Evolutionary conservation across 2,888 invertebrate species (phyloP), one percentile per base, ranked within the genome.

Genomic region (Podotricha telesiphe): DNA sequence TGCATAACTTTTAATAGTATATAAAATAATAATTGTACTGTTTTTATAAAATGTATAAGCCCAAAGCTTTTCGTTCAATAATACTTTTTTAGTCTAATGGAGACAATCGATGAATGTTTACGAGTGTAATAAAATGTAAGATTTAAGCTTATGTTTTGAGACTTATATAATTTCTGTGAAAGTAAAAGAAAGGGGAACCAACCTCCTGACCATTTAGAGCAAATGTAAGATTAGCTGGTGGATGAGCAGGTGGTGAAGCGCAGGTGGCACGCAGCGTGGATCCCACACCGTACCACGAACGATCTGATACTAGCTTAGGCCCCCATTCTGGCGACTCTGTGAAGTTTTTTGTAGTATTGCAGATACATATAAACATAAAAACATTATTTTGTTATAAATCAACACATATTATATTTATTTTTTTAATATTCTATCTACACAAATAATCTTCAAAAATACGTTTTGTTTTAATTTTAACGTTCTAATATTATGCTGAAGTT

Each of bases 221-320:
- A 93, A 95, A 96, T 59, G 96, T 96, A 78, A 96, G 92, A 85
- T 96, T 96, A 63, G 95, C 95, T 15, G 95, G 93, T 28, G 96
- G 96, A 85, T 94, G 94, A 63, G 95, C 94, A 17, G 94, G 94
- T 17, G 96, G 95, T 22, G 95, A 94, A 10, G 95, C 95, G 80
- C 96, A 96, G 71, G 95, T 95, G 53, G 95, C 96, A 69, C 94
- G 94, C 73, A 96, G 89, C 15, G 93, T 94, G 71, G 95, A 95
- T 4, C 95, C 96, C 70, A 95, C 94, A 72, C 95, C 95, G 84
- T 95, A 95, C 86, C 95, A 94, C 77, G 94, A 94, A 78, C 95
- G 95, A 82, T 96, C 96, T 67, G 95, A 94, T 75, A 93, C 93
- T 83, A 96, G 86, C 82, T 94, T 93, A 34, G 96, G 95, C 72